These are phyloP conservation scores for Diglossa brunneiventris DNA, from an alignment of 2,113 vertebrate genomes.

Conservation along the genomic window DNA sequence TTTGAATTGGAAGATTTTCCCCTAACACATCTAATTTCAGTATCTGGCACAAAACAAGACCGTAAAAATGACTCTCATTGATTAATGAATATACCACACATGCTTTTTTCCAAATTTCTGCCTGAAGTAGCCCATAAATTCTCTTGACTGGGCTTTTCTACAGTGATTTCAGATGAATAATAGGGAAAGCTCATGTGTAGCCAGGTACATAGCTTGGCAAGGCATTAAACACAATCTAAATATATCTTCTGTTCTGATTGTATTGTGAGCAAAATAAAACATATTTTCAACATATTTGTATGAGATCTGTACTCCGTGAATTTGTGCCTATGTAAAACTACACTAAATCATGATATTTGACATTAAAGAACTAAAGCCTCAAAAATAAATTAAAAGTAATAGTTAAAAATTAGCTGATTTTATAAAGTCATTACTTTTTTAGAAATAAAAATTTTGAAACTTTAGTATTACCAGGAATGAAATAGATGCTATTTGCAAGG, in stretches of 20 bases:
- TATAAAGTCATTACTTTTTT: not conserved
- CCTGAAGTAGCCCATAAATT: not conserved
- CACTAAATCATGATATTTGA: not conserved
- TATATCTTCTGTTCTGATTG: not conserved
- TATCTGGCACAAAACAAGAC: not conserved
- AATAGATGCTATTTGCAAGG: not conserved
- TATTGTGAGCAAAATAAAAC: not conserved
- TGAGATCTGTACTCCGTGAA: not conserved
- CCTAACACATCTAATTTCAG: not conserved
- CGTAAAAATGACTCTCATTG: not conserved
- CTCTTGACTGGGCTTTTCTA: not conserved
- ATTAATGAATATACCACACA: not conserved
- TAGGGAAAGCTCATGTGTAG: not conserved
- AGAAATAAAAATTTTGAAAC: not conserved
- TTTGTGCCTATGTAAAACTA: not conserved
- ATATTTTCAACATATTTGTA: not conserved
- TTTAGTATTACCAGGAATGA: not conserved
- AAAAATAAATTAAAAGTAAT: not conserved
- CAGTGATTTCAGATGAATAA: not conserved
- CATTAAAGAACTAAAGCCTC: not conserved
- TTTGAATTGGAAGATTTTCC: not conserved
- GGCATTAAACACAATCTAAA: not conserved
- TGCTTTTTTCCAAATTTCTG: conserved; percentile 1
- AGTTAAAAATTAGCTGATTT: not conserved
- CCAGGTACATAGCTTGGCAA: not conserved